A percentile compares a stretch with the other conserved stretches of the same genome.
These are phyloP conservation scores for Danaus chrysippus DNA, from an alignment of 2,888 invertebrate genomes.

Conservation along the genomic window DNA sequence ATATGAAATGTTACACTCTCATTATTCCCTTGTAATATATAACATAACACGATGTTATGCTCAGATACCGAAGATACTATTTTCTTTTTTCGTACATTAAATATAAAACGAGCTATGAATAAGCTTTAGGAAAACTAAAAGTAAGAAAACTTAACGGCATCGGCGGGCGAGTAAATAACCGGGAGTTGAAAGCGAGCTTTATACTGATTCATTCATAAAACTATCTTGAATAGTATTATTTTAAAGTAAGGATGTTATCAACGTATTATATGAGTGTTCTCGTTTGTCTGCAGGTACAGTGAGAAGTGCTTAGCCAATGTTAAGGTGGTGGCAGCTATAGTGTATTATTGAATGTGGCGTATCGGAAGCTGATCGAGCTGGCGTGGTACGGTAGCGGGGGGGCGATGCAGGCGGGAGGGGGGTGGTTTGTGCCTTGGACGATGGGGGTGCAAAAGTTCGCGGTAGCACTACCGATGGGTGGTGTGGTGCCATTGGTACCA, in stretches of 20 bases:
- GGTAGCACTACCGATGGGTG: slow-evolving; percentile 73
- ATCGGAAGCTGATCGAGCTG: slow-evolving; percentile 64
- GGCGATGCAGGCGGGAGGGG: slow-evolving; percentile 73
- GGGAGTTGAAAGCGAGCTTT: background rate
- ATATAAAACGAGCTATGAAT: background rate
- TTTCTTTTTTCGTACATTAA: background rate
- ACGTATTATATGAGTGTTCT: background rate
- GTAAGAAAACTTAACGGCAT: background rate
- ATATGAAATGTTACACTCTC: too few species aligned
- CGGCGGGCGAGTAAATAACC: background rate
- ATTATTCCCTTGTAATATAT: too few species aligned
- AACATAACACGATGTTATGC: too few species aligned
- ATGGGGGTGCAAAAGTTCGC: slow-evolving; percentile 75
- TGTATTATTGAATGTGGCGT: slow-evolving; percentile 60
- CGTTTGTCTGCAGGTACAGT: slow-evolving; percentile 63
- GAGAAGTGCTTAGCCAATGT: slow-evolving; percentile 45
- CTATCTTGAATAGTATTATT: background rate
- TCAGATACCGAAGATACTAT: too few species aligned
- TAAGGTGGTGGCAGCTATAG: slow-evolving; percentile 44
- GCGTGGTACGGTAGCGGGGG: slow-evolving; percentile 76
- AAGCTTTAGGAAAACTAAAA: slow-evolving; percentile 1
- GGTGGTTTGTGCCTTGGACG: slow-evolving; percentile 70
- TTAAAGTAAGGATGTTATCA: background rate
- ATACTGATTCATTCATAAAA: slow-evolving; percentile 1
- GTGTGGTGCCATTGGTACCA: slow-evolving; percentile 66